phyloP scores from a whole-genome alignment of 2,797 vertebrate genomes.

The Labeo calbasu region DNA sequence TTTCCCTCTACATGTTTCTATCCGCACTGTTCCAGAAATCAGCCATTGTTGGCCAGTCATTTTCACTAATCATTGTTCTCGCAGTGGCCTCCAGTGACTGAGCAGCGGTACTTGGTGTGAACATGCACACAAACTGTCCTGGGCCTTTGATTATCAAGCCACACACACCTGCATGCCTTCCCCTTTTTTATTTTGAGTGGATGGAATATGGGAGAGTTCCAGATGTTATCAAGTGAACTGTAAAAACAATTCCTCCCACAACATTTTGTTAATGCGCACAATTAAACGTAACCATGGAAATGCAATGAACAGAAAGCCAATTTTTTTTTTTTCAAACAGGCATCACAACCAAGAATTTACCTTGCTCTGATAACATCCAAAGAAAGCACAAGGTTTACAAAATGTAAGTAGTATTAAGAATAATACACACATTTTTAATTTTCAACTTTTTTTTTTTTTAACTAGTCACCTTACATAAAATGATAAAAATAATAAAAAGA shows the following conservation, averaged over 20 bases:
- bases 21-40: conserved; percentile 76
- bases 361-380: not conserved
- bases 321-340: not conserved
- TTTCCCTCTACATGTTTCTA: conserved; percentile 62
- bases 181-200: not conserved
- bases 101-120: not conserved
- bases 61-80: conserved; percentile 43
- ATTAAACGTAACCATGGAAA: not conserved
- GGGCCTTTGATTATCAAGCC: not conserved
- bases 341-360: not conserved
- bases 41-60: conserved; percentile 65
- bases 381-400: not conserved
- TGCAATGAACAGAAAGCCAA: not conserved
- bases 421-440: not conserved
- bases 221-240: not conserved
- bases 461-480: too few relatives aligned
- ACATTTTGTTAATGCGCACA: not conserved
- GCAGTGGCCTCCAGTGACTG: conserved; percentile 17
- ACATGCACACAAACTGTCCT: not conserved
- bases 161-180: conserved; percentile 6
- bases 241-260: not conserved
- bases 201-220: conserved; percentile 1
- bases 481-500: too few relatives aligned
- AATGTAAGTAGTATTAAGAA: not conserved
- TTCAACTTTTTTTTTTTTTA: too few relatives aligned